Evolutionary conservation across 1,140 invertebrate species (phyloP).

Genomic region (Drosophila albomicans): DNA sequence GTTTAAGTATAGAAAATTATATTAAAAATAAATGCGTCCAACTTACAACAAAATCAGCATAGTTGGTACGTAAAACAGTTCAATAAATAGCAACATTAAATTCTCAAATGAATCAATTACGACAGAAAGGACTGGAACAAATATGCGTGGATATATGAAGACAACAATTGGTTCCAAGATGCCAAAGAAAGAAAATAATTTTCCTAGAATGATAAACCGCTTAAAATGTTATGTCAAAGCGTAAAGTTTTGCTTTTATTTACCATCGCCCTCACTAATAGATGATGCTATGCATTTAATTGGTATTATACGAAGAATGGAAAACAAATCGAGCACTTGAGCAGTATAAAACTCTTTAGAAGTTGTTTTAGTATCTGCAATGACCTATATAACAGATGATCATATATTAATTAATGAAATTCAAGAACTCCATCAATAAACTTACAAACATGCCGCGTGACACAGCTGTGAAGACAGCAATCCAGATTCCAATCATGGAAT

Average conservation of each 20-base stretch:
- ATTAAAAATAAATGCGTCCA: too few species aligned
- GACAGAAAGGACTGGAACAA: too few species aligned
- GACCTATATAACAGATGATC: neutral
- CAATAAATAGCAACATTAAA: too few species aligned
- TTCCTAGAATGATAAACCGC: too few species aligned
- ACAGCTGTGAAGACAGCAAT: neutral
- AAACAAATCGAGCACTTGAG: neutral
- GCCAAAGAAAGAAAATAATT: neutral
- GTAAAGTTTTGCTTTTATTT: neutral
- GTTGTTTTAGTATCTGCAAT: neutral
- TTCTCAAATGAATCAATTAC: too few species aligned
- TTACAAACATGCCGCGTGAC: neutral
- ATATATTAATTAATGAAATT: neutral
- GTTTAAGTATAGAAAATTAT: too few species aligned
- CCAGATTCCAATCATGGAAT: neutral
- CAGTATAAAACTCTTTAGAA: neutral
- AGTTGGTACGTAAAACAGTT: too few species aligned
- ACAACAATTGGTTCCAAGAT: too few species aligned
- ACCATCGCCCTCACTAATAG: neutral
- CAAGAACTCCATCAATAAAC: neutral
- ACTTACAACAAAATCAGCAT: too few species aligned
- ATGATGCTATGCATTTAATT: neutral
- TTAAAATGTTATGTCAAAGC: too few species aligned
- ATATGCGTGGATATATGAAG: too few species aligned
- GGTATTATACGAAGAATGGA: neutral